phyloP scores from a whole-genome alignment of 2,113 vertebrate genomes.

The Spermophilus dauricus region DNA sequence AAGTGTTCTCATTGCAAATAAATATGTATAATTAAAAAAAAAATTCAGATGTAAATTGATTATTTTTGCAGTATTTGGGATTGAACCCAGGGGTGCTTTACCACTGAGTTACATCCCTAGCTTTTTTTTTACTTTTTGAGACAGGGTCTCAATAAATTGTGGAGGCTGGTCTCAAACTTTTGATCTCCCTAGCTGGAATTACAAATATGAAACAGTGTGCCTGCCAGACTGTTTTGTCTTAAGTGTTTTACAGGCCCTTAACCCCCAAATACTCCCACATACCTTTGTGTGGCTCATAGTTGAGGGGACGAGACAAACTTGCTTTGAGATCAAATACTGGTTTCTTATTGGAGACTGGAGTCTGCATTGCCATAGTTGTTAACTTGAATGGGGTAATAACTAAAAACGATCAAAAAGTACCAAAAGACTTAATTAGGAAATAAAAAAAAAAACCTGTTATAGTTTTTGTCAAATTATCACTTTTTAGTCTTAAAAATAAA shows the following conservation, averaged over 20 bases:
- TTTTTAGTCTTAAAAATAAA: slow-evolving; percentile 50
- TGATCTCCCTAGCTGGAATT: too few relatives aligned
- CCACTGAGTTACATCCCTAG: too few relatives aligned
- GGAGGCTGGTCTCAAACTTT: too few relatives aligned
- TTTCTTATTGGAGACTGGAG: slow-evolving; percentile 91
- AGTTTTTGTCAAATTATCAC: not conserved
- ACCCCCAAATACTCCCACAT: slow-evolving; percentile 42
- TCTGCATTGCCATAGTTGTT: slow-evolving; percentile 79
- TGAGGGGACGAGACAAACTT: slow-evolving; percentile 94
- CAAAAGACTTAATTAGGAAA: slow-evolving; percentile 12
- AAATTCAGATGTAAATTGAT: not conserved
- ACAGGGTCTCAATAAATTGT: too few relatives aligned
- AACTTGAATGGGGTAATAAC: slow-evolving; percentile 91
- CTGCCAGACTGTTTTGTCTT: not conserved
- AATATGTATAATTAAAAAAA: too few relatives aligned
- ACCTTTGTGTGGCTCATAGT: slow-evolving; percentile 96
- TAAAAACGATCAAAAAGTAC: slow-evolving; percentile 72
- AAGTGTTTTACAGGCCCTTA: accelerated
- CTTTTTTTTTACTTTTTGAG: too few relatives aligned
- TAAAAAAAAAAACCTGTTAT: not conserved
- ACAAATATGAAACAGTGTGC: too few relatives aligned
- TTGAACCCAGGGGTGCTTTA: too few relatives aligned
- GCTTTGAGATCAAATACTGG: slow-evolving; percentile 94
- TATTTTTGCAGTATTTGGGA: not conserved
- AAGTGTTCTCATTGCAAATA: too few relatives aligned